Conservation (phyloP, 2,888 invertebrate species). For the Anaspis maculata region DNA sequence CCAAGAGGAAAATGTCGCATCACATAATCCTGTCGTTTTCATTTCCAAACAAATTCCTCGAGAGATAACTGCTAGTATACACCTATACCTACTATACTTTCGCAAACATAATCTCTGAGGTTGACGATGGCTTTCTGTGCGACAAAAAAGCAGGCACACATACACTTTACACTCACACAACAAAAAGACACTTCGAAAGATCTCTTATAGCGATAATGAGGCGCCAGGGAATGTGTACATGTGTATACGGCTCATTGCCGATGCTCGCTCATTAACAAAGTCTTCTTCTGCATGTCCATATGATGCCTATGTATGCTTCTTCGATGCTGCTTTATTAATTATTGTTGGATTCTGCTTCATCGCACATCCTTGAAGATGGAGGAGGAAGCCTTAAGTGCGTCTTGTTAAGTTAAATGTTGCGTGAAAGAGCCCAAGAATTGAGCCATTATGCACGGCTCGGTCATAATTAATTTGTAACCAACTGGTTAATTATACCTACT, state of each 20-base stretch:
- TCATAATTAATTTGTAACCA: conserved; percentile 16
- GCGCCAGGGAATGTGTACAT: conserved; percentile 15
- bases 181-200: too few relatives aligned
- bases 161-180: too few relatives aligned
- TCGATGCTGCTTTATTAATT: conserved; percentile 21
- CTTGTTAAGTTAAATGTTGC: conserved; percentile 20
- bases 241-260: conserved; percentile 13
- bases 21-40: too few relatives aligned
- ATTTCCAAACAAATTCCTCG: too few relatives aligned
- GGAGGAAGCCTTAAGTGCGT: conserved; percentile 10
- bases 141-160: too few relatives aligned
- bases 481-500: conserved; percentile 8
- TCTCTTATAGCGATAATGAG: conserved; percentile 17
- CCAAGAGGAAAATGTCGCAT: too few relatives aligned
- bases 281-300: conserved; percentile 11
- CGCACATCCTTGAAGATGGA: too few relatives aligned
- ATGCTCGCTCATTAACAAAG: conserved; percentile 16
- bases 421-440: conserved; percentile 19
- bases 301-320: too few relatives aligned
- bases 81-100: too few relatives aligned
- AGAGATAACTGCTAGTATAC: too few relatives aligned
- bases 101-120: too few relatives aligned
- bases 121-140: too few relatives aligned
- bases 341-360: conserved; percentile 12
- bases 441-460: conserved; percentile 15